Evolutionary conservation across 2,888 invertebrate species (phyloP).

Genomic region (Drosophila incognita): DNA sequence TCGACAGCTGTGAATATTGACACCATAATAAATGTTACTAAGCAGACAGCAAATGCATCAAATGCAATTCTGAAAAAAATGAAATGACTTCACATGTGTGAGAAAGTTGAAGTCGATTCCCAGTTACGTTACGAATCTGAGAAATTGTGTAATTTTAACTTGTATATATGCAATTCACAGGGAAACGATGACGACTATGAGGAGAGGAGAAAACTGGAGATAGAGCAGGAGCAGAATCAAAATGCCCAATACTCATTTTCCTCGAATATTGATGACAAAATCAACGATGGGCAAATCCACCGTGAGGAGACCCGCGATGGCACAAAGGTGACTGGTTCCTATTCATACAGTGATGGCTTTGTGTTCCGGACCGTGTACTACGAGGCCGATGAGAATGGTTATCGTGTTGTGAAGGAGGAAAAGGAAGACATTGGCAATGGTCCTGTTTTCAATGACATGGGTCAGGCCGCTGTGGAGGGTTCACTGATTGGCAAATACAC

Average conservation of each 20-base stretch:
- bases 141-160: not conserved
- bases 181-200: conserved; percentile 20
- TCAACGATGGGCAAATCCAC: conserved; percentile 84
- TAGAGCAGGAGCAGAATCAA: conserved; percentile 81
- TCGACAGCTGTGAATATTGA: conserved; percentile 12
- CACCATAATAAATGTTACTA: conserved; percentile 11
- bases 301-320: conserved; percentile 85
- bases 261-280: conserved; percentile 85
- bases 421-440: conserved; percentile 86
- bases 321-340: conserved; percentile 85
- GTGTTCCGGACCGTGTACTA: conserved; percentile 87
- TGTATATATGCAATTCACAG: not conserved
- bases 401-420: conserved; percentile 86
- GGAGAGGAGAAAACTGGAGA: conserved; percentile 56
- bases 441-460: conserved; percentile 85
- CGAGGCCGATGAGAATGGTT: conserved; percentile 88
- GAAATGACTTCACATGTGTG: conserved; percentile 8
- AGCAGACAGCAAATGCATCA: conserved; percentile 19
- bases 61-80: conserved; percentile 3
- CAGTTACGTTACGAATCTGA: not conserved
- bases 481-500: conserved; percentile 85
- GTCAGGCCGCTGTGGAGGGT: conserved; percentile 85
- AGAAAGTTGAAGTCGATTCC: not conserved
- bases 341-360: conserved; percentile 88
- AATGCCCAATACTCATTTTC: conserved; percentile 86